These are phyloP conservation scores for Leptinotarsa lineolata DNA, from an alignment of 1,140 invertebrate genomes.

Conservation along the genomic window DNA sequence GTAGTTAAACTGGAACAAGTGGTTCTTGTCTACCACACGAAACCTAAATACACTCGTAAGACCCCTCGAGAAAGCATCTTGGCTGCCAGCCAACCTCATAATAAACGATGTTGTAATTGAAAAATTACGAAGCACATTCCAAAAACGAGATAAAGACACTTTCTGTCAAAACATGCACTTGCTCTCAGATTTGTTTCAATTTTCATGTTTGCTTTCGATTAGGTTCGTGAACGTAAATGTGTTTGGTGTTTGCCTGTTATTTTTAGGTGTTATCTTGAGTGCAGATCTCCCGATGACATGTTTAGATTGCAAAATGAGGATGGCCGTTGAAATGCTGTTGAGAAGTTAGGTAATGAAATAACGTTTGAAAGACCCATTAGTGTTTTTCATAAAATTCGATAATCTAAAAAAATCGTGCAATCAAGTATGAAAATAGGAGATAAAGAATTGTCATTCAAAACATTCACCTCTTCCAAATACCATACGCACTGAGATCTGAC, in stretches of 20 bases:
- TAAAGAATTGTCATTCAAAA: too few relatives aligned
- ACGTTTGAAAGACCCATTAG: too few relatives aligned
- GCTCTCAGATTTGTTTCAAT: slow-evolving; percentile 6
- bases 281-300: background rate
- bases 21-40: slow-evolving; percentile 3
- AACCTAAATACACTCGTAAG: slow-evolving; percentile 11
- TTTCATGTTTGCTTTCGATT: slow-evolving; percentile 16
- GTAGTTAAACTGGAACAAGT: slow-evolving; percentile 14
- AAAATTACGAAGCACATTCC: slow-evolving; percentile 14
- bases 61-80: slow-evolving; percentile 7
- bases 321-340: background rate
- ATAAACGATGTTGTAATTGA: slow-evolving; percentile 20
- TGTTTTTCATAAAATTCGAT: too few relatives aligned
- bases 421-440: too few relatives aligned
- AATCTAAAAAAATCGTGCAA: too few relatives aligned
- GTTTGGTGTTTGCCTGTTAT: background rate
- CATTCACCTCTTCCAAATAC: too few relatives aligned
- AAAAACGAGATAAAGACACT: slow-evolving; percentile 5
- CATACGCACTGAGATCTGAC: too few relatives aligned
- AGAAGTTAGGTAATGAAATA: background rate
- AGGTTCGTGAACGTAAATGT: background rate
- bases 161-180: slow-evolving; percentile 21
- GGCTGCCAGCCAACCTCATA: slow-evolving; percentile 7
- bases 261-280: background rate
- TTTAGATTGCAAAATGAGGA: background rate